Base-by-base conservation (phyloP, 1,140 invertebrate genomes). In the Condylostylus longicornis region DNA sequence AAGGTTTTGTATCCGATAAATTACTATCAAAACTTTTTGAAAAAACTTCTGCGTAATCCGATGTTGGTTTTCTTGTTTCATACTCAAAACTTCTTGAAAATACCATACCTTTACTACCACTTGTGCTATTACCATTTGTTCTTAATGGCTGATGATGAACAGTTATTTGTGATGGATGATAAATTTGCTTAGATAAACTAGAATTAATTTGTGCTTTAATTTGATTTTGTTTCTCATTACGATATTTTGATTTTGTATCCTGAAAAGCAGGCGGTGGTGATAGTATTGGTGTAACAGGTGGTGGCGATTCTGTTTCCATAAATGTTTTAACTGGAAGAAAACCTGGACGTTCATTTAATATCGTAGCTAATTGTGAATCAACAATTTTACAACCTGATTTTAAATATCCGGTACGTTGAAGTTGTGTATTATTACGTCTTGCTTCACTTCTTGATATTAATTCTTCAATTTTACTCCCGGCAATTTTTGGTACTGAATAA, bases 181-280 rank as follows among this genome's bases (percentile, higher is more conserved):
- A 35, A 10, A 23, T 34, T 18, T 49, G 45, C 5, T 35, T 15
- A 15, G 49, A 46, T 1, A 50, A 40, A 20, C 33, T 48, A 0
- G 53, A 18, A 25, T 32, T 38, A 19, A 35, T n/a, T 35, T 32
- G 48, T 54, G 4, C 43, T 25, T 25, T 8, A 25, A 25, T 25
- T 25, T n/a, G 23, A 25, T n/a, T 25, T 8, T 25, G 46, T 1
- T 48, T 34, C 2, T 55, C 53, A 12, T 38, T 39, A 27, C 46
- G 40, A 4, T 47, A 46, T 29, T 46, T 42, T 3, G 34, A 14
- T 15, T 42, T 55, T 31, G 50, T 49, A 39, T 65, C 63, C 43
- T 65, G 64, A 40, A 67, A 67, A 19, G 65, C 65, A 14, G 64
- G 65, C 8, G 65, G 65, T n/a, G 65, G 65, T 19, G 64, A 66